These are phyloP conservation scores for Lepus europaeus DNA, from an alignment of 2,113 vertebrate genomes.

Conservation along the genomic window DNA sequence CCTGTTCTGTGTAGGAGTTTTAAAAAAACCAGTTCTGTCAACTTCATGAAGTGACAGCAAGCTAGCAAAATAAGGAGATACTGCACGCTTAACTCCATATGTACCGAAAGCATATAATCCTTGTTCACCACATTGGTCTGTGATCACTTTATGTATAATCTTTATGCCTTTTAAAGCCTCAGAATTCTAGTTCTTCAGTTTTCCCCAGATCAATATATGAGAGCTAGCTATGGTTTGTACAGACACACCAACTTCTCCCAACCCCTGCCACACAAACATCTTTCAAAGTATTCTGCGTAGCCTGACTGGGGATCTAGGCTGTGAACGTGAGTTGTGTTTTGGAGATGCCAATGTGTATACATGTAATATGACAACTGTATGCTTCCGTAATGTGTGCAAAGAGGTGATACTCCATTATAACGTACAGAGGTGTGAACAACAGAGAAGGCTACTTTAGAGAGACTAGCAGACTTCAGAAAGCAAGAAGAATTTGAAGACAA, in stretches of 20 bases:
- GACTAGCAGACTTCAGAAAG: slow-evolving; percentile 67
- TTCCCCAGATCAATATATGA: slow-evolving; percentile 10
- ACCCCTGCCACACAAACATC: background rate
- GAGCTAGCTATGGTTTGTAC: slow-evolving; percentile 22
- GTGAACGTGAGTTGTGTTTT: slow-evolving; percentile 32
- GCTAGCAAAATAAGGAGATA: slow-evolving; percentile 44
- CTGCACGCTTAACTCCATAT: slow-evolving; percentile 2
- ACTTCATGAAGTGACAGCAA: slow-evolving; percentile 60
- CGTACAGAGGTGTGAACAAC: slow-evolving; percentile 53
- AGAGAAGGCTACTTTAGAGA: slow-evolving; percentile 72
- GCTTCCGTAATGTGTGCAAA: background rate
- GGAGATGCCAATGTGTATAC: slow-evolving; percentile 47
- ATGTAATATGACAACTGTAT: slow-evolving; percentile 58
- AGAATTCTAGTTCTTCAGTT: slow-evolving; percentile 64
- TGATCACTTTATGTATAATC: slow-evolving; percentile 25
- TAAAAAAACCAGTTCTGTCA: slow-evolving; percentile 41
- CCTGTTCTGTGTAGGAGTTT: slow-evolving; percentile 32
- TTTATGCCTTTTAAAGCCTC: slow-evolving; percentile 55
- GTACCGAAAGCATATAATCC: slow-evolving; percentile 50
- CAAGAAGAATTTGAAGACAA: slow-evolving; percentile 65
- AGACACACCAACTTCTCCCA: background rate
- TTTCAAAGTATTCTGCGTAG: slow-evolving; percentile 13
- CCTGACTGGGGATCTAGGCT: slow-evolving; percentile 43
- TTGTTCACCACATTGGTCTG: slow-evolving; percentile 9
- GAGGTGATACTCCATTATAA: slow-evolving; percentile 44